These are phyloP conservation scores for Paramormyrops hopkinsi DNA, from an alignment of 2,797 vertebrate genomes.

Conservation along the genomic window DNA sequence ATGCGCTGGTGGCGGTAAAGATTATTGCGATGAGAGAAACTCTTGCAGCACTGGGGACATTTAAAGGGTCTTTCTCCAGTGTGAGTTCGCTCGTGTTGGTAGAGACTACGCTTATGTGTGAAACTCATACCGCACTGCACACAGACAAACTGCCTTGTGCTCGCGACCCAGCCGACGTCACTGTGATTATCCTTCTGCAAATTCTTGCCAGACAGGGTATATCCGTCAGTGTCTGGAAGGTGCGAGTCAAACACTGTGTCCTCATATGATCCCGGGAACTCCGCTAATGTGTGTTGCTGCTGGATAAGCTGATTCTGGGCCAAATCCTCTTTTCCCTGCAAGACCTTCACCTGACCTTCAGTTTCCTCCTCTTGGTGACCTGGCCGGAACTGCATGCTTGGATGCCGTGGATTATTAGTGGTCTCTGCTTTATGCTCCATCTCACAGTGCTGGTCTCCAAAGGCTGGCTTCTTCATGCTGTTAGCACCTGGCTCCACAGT, in stretches of 20 bases:
- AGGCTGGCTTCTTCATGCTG: background rate
- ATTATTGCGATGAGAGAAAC: background rate
- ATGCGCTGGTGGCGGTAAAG: background rate
- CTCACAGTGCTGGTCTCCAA: background rate
- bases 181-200: background rate
- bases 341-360: background rate
- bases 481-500: background rate
- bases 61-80: conserved; percentile 5
- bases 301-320: background rate
- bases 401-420: background rate
- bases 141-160: background rate
- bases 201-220: background rate
- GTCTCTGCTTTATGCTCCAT: background rate
- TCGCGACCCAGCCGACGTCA: background rate
- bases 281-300: background rate
- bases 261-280: background rate
- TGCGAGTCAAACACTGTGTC: background rate
- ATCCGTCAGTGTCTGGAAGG: background rate
- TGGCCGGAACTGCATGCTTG: background rate
- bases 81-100: background rate
- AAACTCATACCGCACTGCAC: background rate
- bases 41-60: conserved; percentile 8
- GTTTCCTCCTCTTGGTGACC: background rate
- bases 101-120: background rate
- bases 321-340: background rate